Percentiles rank a stretch among this genome's conserved stretches.
These are phyloP conservation scores for Ramphastos sulfuratus DNA, from an alignment of 2,113 vertebrate species.

Conservation along the genomic window DNA sequence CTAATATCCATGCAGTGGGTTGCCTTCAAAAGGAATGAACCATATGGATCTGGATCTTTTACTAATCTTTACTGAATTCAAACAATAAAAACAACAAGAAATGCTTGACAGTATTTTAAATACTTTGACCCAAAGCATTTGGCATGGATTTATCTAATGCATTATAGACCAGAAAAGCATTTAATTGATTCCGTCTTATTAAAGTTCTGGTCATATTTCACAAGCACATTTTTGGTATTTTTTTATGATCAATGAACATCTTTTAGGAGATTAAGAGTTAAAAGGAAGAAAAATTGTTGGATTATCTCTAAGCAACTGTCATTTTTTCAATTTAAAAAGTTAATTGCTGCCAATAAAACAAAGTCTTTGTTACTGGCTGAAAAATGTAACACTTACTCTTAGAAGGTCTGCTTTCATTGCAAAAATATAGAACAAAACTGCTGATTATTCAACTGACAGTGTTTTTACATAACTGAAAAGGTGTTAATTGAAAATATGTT, in stretches of 20 bases:
- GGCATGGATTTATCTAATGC: neutral
- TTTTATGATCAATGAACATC: neutral
- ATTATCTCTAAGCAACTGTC: neutral
- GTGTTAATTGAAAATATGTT: conserved; percentile 24
- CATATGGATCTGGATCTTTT: neutral
- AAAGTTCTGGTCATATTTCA: neutral
- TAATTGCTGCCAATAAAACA: neutral
- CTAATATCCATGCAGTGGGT: conserved; percentile 24
- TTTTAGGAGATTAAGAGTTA: neutral
- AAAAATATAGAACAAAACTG: conserved; percentile 33
- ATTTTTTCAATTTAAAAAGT: neutral
- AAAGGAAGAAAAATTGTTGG: neutral
- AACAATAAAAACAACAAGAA: neutral
- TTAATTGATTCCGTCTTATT: neutral
- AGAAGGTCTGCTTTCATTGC: neutral
- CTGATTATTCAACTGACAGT: conserved; percentile 32
- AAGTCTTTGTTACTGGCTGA: conserved; percentile 1
- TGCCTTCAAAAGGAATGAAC: neutral
- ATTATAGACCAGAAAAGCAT: neutral
- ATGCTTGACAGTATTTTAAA: neutral
- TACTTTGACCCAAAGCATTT: neutral
- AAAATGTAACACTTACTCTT: neutral
- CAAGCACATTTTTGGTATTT: neutral
- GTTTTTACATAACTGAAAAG: neutral
- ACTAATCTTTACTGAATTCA: neutral